phyloP scores from a whole-genome alignment of 2,113 vertebrate genomes.

The Tragulus kanchil region DNA sequence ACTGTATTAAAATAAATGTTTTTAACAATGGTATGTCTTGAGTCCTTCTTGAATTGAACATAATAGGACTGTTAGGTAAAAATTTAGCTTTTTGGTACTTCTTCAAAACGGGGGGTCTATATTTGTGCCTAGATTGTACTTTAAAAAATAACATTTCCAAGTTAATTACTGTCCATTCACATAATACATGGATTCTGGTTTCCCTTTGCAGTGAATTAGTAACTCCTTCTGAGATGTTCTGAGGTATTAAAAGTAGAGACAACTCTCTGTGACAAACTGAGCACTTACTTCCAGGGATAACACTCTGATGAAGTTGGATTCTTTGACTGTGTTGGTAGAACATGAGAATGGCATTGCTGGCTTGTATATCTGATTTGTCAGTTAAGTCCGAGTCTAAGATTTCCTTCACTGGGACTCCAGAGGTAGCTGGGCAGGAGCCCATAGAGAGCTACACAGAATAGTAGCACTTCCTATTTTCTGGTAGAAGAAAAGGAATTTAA shows the following conservation, averaged over 20 bases:
- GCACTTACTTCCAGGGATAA: not conserved
- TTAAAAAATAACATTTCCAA: conserved; percentile 25
- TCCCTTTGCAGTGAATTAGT: conserved; percentile 8
- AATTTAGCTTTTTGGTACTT: conserved; percentile 40
- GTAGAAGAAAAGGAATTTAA: not conserved
- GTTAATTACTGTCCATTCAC: conserved; percentile 24
- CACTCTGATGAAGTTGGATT: not conserved
- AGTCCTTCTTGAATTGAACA: conserved; percentile 73
- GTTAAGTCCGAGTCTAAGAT: conserved; percentile 11
- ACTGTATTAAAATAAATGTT: conserved; percentile 87
- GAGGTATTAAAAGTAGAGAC: not conserved
- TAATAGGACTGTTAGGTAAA: conserved; percentile 44
- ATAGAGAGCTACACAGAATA: not conserved
- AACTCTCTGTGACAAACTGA: not conserved
- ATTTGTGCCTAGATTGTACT: conserved; percentile 1
- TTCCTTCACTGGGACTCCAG: not conserved
- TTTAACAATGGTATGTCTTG: conserved; percentile 80
- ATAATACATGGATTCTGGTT: not conserved
- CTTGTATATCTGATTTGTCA: conserved; percentile 22
- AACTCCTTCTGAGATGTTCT: not conserved
- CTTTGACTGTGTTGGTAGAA: not conserved
- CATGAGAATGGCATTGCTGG: not conserved
- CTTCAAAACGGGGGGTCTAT: conserved; percentile 29
- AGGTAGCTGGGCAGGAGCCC: not conserved
- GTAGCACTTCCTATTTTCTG: not conserved